These are phyloP conservation scores for Chlamydotis undulata DNA, from an alignment of 2,113 vertebrate genomes.

Conservation along the genomic window DNA sequence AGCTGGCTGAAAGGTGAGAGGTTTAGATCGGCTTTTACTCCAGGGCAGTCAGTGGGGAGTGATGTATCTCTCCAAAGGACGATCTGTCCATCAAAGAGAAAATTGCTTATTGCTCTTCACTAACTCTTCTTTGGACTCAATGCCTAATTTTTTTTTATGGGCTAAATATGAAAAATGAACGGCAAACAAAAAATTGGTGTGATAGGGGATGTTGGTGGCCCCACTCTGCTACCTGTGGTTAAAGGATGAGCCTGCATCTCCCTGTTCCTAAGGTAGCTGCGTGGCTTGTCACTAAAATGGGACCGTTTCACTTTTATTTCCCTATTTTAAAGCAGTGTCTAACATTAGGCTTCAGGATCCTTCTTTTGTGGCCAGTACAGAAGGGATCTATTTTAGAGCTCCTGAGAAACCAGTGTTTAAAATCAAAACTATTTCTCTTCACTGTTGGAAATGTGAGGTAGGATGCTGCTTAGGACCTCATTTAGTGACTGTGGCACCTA, in stretches of 20 bases:
- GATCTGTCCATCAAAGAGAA: background rate
- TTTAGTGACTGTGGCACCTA: background rate
- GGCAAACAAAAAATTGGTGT: background rate
- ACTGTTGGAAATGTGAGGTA: background rate
- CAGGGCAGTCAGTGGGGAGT: background rate
- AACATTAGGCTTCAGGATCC: background rate
- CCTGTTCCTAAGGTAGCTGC: background rate
- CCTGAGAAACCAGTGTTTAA: background rate
- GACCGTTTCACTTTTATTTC: background rate
- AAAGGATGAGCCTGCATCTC: background rate
- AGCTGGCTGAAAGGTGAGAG: background rate
- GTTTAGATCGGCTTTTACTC: background rate
- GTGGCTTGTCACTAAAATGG: background rate
- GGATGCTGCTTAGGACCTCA: background rate
- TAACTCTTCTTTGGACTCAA: background rate
- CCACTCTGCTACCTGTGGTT: background rate
- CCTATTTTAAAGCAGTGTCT: background rate
- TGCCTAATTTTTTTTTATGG: background rate
- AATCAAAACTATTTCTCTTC: background rate
- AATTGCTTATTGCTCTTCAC: background rate
- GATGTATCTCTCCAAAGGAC: background rate
- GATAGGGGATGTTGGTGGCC: background rate
- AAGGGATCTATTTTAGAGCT: background rate
- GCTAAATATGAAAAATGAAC: background rate
- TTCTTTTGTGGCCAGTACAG: background rate